These are phyloP conservation scores for Pelosia muscerda DNA, from an alignment of 2,888 invertebrate species.

Conservation along the genomic window DNA sequence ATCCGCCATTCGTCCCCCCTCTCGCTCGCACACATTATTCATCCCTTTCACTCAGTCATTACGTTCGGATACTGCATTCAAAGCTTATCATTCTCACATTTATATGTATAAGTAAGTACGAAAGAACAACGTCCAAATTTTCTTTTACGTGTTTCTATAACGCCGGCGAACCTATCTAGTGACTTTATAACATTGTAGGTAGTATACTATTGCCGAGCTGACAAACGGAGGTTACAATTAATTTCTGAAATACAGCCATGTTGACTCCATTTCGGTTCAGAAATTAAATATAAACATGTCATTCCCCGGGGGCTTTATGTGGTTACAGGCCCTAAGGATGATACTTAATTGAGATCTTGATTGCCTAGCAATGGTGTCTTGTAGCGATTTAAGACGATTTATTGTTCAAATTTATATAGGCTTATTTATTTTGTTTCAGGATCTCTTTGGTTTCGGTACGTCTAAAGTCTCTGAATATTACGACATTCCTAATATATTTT, in stretches of 20 bases:
- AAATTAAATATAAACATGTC: slow-evolving; percentile 71
- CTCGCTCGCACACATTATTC: too few relatives aligned
- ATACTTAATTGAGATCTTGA: slow-evolving; percentile 58
- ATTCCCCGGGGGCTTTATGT: slow-evolving; percentile 52
- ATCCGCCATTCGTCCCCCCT: too few relatives aligned
- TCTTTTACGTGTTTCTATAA: too few relatives aligned
- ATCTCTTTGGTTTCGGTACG: not conserved
- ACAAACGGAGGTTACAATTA: slow-evolving; percentile 75
- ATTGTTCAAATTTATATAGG: slow-evolving; percentile 10
- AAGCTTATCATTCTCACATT: too few relatives aligned
- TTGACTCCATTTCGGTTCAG: slow-evolving; percentile 66
- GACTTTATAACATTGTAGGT: slow-evolving; percentile 27
- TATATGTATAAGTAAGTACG: too few relatives aligned
- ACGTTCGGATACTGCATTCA: too few relatives aligned
- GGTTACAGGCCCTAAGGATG: slow-evolving; percentile 43
- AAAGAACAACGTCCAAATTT: too few relatives aligned
- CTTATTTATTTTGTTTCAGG: slow-evolving; percentile 1
- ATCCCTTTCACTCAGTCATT: too few relatives aligned
- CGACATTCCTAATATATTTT: not conserved
- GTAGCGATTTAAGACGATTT: slow-evolving; percentile 14
- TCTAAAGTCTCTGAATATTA: not conserved
- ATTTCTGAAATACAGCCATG: slow-evolving; percentile 71
- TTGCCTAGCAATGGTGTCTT: slow-evolving; percentile 40
- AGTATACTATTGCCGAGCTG: slow-evolving; percentile 65
- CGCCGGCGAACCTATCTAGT: slow-evolving; percentile 24